Base-by-base conservation (phyloP, 1,140 invertebrate genomes). In the Drosophila parabipectinata region DNA sequence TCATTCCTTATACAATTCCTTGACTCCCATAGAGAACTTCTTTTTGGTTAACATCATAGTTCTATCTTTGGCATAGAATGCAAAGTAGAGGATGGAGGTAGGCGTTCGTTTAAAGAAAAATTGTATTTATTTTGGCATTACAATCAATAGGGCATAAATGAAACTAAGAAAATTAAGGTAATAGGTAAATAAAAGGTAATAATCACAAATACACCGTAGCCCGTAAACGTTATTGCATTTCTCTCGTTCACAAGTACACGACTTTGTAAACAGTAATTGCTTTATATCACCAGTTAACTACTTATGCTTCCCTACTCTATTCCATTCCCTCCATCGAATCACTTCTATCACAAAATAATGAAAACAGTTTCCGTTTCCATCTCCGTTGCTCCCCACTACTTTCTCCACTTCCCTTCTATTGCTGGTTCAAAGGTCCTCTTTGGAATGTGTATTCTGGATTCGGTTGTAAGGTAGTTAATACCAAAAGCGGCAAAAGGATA, bases 41-140 rank as follows among this genome's bases (percentile, higher is more conserved):
- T 28, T 7, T 28, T 28, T 7, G 26, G 4, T 28, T 28, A 5
- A 28, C 26, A 28, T 28, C 26, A 28, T 28, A 28, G 26, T 5
- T 28, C 26, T 37, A 37, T 37, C 10, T 37, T 37, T 10, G 10
- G 34, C 10, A 10, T 32, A 9, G 3, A 37, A 10, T 37, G 3
- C 9, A 37, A 37, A 37, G 3, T 10, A 37, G 34, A 37, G 32
- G 32, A 10, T 10, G 8, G 8, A 9, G 32, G 10, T 37, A 12
- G 10, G 4, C 34, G 4, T 37, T 5, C 14, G 48, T 15, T 54
- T 44, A 58, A 80, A 56, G 64, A 37, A 63, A 54, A 72, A 68
- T 85, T 64, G 58, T 62, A 60, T 83, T 79, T 85, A 72, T 84
- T 84, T 85, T 73, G 72, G 77, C 77, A 47, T 79, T 30, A 63